Conservation (phyloP, 2,113 vertebrate species). For the Forbesichthys agassizii region DNA sequence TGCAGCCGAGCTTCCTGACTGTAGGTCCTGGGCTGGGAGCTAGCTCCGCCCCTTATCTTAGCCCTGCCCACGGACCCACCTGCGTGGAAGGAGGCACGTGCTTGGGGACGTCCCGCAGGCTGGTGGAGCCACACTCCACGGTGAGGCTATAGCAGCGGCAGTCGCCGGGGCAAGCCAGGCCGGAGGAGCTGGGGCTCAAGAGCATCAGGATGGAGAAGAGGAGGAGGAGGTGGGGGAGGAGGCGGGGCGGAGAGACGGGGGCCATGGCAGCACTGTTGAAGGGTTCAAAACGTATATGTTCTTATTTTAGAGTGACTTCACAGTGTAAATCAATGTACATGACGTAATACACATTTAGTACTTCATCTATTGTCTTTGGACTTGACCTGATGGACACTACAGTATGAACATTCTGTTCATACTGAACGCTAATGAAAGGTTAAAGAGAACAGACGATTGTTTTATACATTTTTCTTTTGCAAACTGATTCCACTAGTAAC, state of each 20-base stretch:
- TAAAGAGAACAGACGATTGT: neutral
- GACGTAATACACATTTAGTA: neutral
- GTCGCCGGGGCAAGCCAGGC: constrained; percentile 71
- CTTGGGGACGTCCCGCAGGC: constrained; percentile 75
- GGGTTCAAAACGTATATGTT: neutral
- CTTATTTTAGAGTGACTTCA: neutral
- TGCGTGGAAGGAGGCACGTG: constrained; percentile 80
- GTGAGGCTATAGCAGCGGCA: constrained; percentile 91
- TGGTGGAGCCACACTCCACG: constrained; percentile 87
- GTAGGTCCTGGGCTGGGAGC: neutral
- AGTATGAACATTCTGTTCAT: too few species aligned
- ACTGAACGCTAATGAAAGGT: too few species aligned
- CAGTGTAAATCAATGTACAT: neutral
- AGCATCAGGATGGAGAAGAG: constrained; percentile 24
- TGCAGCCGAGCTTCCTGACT: neutral
- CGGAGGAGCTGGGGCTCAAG: constrained; percentile 33
- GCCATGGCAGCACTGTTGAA: neutral
- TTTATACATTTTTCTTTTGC: too few species aligned
- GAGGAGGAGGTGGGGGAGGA: constrained; percentile 45
- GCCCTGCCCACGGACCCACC: constrained; percentile 49
- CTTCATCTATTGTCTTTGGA: neutral
- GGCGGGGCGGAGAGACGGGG: neutral
- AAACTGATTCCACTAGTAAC: too few species aligned
- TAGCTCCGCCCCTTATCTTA: too few species aligned
- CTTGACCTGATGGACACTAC: neutral